phyloP scores from a whole-genome alignment of 2,888 invertebrate genomes.

The Caenorhabditis auriculariae region DNA sequence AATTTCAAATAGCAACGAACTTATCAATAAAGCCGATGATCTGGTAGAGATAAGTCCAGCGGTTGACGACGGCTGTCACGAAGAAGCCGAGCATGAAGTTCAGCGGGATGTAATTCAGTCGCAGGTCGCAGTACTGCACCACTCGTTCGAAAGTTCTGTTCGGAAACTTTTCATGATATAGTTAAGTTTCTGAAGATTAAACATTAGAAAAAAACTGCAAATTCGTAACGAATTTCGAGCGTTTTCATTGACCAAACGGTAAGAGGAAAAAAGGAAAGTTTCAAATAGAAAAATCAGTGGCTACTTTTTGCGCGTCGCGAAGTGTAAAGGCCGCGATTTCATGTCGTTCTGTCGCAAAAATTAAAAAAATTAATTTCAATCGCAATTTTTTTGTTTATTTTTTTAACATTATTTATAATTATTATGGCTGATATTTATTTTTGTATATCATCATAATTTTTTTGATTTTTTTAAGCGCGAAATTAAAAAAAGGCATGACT shows the following conservation, averaged over 20 bases:
- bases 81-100: constrained; percentile 53
- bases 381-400: too few species aligned
- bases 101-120: constrained; percentile 45
- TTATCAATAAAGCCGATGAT: constrained; percentile 54
- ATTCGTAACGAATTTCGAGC: too few species aligned
- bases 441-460: too few species aligned
- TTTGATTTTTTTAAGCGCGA: background rate
- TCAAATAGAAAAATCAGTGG: background rate
- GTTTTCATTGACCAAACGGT: too few species aligned
- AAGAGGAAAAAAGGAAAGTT: background rate
- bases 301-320: background rate
- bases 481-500: too few species aligned
- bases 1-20: constrained; percentile 20
- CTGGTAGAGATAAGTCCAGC: constrained; percentile 50
- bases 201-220: background rate
- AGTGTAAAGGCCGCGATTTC: background rate
- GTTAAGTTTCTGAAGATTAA: background rate
- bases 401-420: too few species aligned
- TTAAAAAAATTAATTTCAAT: too few species aligned
- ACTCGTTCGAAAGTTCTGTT: constrained; percentile 44
- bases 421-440: too few species aligned
- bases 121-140: constrained; percentile 43
- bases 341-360: too few species aligned
- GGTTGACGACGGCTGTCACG: constrained; percentile 46
- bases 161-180: background rate